Percentiles rank a stretch among this genome's conserved stretches.
phyloP scores from a whole-genome alignment of 2,888 invertebrate species.

The Cremastobaeus sp. region DNA sequence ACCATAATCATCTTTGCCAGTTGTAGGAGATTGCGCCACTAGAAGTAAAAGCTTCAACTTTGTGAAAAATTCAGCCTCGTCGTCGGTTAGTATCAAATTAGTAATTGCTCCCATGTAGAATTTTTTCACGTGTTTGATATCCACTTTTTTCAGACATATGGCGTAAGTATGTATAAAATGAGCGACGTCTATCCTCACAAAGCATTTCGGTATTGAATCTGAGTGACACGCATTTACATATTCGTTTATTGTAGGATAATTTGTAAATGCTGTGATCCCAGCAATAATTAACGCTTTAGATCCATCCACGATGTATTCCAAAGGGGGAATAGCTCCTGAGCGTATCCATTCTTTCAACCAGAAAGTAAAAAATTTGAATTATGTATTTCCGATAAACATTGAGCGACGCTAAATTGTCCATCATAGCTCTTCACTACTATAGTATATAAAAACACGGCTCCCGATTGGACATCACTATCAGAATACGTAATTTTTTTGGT shows the following conservation, averaged over 20 bases:
- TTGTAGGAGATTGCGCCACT: background rate
- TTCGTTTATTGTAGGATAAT: background rate
- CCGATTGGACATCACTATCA: background rate
- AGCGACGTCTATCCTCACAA: background rate
- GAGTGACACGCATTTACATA: background rate
- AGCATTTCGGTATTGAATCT: background rate
- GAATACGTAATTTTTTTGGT: background rate
- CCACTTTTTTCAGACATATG: background rate
- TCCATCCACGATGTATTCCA: conserved; percentile 1
- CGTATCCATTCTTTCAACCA: conserved; percentile 6
- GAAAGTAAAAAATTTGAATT: conserved; percentile 2
- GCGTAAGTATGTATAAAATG: conserved; percentile 6
- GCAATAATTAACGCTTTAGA: conserved; percentile 7
- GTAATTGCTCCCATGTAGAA: background rate
- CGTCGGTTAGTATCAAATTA: background rate
- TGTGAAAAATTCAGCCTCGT: background rate
- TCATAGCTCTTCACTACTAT: background rate
- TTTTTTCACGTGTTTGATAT: background rate
- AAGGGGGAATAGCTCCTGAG: background rate
- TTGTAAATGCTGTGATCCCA: background rate
- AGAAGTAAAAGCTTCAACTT: background rate
- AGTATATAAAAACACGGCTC: background rate
- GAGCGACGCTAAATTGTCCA: background rate
- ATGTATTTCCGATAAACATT: background rate
- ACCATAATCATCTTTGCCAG: background rate